Evolutionary conservation across 2,113 vertebrate genomes (phyloP).

Genomic region (Microtus pennsylvanicus): DNA sequence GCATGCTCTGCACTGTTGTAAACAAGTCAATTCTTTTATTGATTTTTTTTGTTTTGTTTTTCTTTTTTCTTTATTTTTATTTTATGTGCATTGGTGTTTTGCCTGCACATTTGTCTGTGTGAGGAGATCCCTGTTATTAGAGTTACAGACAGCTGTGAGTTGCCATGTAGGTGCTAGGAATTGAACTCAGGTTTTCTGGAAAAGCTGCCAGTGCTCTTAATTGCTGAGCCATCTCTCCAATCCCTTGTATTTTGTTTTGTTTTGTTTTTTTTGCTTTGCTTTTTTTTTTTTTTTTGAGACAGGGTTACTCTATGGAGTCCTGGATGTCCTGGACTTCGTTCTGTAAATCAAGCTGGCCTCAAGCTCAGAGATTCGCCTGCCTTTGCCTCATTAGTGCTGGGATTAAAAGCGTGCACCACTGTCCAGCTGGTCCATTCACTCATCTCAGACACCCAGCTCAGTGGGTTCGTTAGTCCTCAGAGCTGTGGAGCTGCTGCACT

Average conservation of each 20-base stretch:
- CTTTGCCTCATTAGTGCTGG: not conserved
- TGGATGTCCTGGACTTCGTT: not conserved
- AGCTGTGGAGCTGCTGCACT: not conserved
- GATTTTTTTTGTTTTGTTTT: too few species aligned
- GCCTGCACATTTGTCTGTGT: too few species aligned
- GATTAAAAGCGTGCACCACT: not conserved
- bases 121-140: not conserved
- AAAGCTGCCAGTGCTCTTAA: too few species aligned
- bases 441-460: not conserved
- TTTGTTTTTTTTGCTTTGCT: too few species aligned
- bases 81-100: too few species aligned
- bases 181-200: not conserved
- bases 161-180: not conserved
- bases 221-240: too few species aligned
- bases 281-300: too few species aligned
- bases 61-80: too few species aligned
- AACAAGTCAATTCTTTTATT: not conserved
- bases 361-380: not conserved
- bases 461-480: not conserved
- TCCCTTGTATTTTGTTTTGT: too few species aligned
- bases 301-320: too few species aligned
- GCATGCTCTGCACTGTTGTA: not conserved
- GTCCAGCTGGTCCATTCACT: not conserved
- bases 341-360: not conserved
- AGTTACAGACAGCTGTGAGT: not conserved